Evolutionary conservation across 2,888 invertebrate species (phyloP).

Genomic region (Dione vanillae): DNA sequence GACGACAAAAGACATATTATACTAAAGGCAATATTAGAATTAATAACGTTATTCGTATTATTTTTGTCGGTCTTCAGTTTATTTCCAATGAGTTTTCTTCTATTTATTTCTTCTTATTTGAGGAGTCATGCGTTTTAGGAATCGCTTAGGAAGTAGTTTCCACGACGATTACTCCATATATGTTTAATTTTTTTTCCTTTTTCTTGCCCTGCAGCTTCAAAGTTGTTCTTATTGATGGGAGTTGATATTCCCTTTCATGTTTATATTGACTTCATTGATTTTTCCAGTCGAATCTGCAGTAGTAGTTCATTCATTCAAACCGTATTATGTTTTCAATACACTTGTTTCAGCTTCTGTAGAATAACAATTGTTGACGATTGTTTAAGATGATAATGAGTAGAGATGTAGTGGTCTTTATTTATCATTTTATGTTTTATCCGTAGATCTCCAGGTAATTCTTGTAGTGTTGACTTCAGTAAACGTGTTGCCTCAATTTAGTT

Average conservation of each 20-base stretch:
- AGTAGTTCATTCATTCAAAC: too few relatives aligned
- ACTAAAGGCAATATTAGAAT: slow-evolving; percentile 18
- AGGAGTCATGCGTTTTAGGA: background rate
- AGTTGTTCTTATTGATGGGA: too few relatives aligned
- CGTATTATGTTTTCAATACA: too few relatives aligned
- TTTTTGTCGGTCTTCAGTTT: background rate
- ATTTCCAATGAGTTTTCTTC: background rate
- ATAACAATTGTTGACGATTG: too few relatives aligned
- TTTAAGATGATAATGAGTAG: too few relatives aligned
- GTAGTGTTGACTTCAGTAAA: background rate
- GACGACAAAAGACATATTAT: slow-evolving; percentile 16
- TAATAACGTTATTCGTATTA: background rate
- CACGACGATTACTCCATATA: background rate
- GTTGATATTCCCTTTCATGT: too few relatives aligned
- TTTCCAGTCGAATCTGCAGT: too few relatives aligned
- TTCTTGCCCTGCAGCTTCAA: background rate
- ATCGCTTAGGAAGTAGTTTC: background rate
- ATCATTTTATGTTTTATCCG: too few relatives aligned
- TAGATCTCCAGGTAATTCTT: background rate
- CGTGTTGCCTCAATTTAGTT: background rate
- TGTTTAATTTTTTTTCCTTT: background rate
- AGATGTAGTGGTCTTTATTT: too few relatives aligned
- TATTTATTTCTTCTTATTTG: background rate
- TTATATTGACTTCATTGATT: too few relatives aligned
- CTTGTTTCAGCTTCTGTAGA: too few relatives aligned